Conservation (phyloP, 2,113 vertebrate genomes). For the Megalops atlanticus region DNA sequence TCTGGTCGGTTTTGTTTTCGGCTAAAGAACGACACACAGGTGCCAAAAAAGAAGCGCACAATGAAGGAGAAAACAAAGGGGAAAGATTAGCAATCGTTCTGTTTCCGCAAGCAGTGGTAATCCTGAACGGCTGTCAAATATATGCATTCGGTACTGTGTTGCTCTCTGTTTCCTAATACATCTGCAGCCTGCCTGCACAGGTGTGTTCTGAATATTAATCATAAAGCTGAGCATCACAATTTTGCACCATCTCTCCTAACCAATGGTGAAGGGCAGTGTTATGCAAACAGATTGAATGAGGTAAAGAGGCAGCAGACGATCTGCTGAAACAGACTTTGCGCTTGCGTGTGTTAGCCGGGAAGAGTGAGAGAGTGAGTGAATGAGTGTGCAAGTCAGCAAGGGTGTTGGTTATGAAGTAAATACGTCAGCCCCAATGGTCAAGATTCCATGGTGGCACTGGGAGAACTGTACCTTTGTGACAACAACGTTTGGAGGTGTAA, state of each 20-base stretch:
- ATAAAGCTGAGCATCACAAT: not conserved
- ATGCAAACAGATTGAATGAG: not conserved
- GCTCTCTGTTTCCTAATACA: not conserved
- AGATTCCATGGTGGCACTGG: not conserved
- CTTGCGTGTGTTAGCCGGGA: not conserved
- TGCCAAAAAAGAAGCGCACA: not conserved
- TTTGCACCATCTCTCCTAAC: not conserved
- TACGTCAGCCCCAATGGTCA: too few species aligned
- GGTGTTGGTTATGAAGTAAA: too few species aligned
- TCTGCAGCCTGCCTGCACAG: not conserved
- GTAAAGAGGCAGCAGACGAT: not conserved
- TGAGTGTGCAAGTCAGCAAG: not conserved
- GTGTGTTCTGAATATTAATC: slow-evolving; percentile 20
- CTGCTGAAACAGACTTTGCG: not conserved
- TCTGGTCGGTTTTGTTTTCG: not conserved
- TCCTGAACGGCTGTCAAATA: slow-evolving; percentile 1
- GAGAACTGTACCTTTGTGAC: not conserved
- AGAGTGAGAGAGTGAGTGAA: not conserved
- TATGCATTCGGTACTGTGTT: not conserved
- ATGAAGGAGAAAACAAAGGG: not conserved
- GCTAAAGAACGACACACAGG: not conserved
- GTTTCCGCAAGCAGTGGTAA: not conserved
- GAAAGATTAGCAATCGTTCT: not conserved
- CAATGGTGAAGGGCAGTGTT: not conserved
- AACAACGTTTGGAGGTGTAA: too few species aligned